Evolutionary conservation across 2,797 vertebrate species (phyloP), one percentile per base, ranked within the genome.

Genomic region (Florisuga fusca): DNA sequence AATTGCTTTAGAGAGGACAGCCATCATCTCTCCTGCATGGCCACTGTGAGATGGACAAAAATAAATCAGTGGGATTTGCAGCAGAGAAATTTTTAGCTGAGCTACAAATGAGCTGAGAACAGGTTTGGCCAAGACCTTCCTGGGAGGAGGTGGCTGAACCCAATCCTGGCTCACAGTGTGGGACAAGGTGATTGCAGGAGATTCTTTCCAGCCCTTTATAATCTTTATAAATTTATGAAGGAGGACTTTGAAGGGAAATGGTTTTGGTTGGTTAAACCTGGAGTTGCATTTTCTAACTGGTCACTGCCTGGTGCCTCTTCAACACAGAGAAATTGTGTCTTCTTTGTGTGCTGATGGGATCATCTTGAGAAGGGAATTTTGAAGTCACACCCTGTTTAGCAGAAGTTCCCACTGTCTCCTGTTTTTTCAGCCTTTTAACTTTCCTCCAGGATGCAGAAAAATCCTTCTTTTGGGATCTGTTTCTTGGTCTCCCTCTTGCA

Each of bases 1-100:
- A 94, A 55, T 50, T 74, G 36, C 41, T 83, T 87, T 87, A 72
- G 66, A 92, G 75, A 85, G 51, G 57, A 72, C 89, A 95, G 61
- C 36, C 43, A 19, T 71, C 61, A 68, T 92, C 90, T 96, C 61
- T 87, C 92, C 61, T 85, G 72, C n/a, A 8, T 21, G 22, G 68
- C 84, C 72, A 57, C 78, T 68, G 61, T 61, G 50, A 95, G 74
- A 62, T 82, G 21, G 74, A 77, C 58, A 71, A 90, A 94, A 93
- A 85, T 76, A 92, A 92, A 89, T 80, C 31, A 71, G 50, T 0
- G 0, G 29, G 31, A 74, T 87, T 74, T 83, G 57, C 54, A 90
- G 43, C 7, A 67, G 75, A 84, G 73, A 73, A 36, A 46, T n/a
- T 29, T 82, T 53, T 41, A 41, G 38, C 38, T 41, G 38, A 41